Conservation (phyloP, 2,113 vertebrate genomes). For the Balaeniceps rex region DNA sequence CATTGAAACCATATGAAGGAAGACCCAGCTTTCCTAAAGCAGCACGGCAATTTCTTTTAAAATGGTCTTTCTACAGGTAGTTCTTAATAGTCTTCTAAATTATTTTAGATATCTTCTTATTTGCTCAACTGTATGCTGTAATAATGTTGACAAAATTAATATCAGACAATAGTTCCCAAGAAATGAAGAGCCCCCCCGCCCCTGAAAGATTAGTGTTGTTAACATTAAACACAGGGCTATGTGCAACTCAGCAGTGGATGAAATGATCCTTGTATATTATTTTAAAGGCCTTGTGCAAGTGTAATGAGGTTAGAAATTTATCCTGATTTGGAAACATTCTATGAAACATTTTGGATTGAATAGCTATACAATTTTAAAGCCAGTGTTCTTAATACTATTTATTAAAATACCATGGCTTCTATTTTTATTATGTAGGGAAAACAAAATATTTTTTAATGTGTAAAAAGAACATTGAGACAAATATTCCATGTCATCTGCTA, state of each 20-base stretch:
- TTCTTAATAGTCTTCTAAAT: not conserved
- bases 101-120: not conserved
- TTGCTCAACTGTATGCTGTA: not conserved
- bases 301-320: not conserved
- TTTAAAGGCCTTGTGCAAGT: not conserved
- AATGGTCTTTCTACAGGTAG: constrained; percentile 86
- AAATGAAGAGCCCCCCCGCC: not conserved
- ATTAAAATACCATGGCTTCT: not conserved
- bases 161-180: not conserved
- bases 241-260: not conserved
- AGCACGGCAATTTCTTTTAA: constrained; percentile 80
- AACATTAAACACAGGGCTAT: not conserved
- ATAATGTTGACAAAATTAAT: not conserved
- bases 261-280: not conserved
- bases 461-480: not conserved
- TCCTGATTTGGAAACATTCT: not conserved
- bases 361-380: not conserved
- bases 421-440: not conserved
- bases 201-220: not conserved
- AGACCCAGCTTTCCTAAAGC: constrained; percentile 84
- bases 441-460: not conserved
- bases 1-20: constrained; percentile 81
- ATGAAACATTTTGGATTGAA: not conserved
- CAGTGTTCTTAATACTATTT: not conserved
- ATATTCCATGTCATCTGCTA: not conserved